These are phyloP conservation scores for Brachionus koreanus DNA, from an alignment of 1,140 invertebrate species.

Conservation along the genomic window DNA sequence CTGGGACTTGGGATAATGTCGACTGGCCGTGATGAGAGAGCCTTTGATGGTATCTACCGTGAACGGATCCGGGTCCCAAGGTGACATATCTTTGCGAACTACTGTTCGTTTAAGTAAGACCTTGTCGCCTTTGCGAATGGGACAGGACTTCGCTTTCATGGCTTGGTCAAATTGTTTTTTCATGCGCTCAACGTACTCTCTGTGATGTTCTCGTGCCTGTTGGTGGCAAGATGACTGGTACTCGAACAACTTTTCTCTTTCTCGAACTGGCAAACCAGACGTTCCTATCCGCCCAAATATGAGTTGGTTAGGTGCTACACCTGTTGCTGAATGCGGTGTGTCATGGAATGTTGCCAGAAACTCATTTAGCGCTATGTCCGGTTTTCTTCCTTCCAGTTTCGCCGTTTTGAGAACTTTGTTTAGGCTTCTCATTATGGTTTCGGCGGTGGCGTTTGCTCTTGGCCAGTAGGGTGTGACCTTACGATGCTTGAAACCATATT, in stretches of 20 bases:
- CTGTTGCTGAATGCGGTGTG: neutral
- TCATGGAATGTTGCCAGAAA: neutral
- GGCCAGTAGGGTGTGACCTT: conserved; percentile 45
- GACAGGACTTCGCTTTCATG: neutral
- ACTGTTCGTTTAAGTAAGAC: neutral
- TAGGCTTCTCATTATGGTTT: conserved; percentile 43
- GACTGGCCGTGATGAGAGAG: neutral
- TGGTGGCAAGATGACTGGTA: neutral
- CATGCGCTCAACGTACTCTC: neutral
- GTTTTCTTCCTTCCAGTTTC: neutral
- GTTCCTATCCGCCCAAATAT: neutral
- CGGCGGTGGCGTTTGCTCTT: conserved; percentile 44
- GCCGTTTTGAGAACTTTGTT: conserved; percentile 41
- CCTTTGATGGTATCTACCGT: neutral
- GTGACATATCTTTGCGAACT: neutral
- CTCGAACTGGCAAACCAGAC: neutral
- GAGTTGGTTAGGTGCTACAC: neutral
- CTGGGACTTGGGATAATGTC: neutral
- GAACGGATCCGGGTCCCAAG: conserved; percentile 46
- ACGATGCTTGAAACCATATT: conserved; percentile 44
- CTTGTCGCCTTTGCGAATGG: neutral
- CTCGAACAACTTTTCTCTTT: neutral
- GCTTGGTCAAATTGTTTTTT: neutral
- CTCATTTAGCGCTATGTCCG: neutral
- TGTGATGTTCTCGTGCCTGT: neutral